Evolutionary conservation across 2,797 vertebrate species (phyloP), one percentile per base, ranked within the genome.

Genomic region (Xenopus petersii): DNA sequence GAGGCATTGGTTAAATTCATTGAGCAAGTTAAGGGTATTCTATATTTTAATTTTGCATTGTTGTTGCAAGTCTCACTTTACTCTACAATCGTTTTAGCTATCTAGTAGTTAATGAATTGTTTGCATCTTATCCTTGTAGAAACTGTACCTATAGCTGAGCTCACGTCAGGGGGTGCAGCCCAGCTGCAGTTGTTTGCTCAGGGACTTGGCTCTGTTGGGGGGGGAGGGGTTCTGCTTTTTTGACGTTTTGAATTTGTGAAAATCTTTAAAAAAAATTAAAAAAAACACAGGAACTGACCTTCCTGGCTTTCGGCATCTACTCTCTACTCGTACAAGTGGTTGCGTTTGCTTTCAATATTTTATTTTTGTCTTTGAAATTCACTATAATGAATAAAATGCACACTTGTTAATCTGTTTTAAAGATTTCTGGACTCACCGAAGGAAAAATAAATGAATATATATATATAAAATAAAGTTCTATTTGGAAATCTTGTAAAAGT

Each of bases 391-490:
- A 69, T 51, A 51, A 78, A 59, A 33, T 59, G 81, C 74, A n/a
- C 71, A 10, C 10, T 70, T 54, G 76, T 75, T 80, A 70, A 75
- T 80, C 75, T 73, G 47, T 72, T 80, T 74, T 30, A 30, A 30
- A 30, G 26, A 30, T 30, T 73, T 70, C 2, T 21, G 76, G 64
- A 51, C 73, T 73, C 71, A 74, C 12, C 0, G 72, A 3, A 26
- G 11, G 36, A 10, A 30, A 30, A 30, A 30, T 30, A 30, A 30
- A 30, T 30, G 2, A 30, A 30, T 30, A 30, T 30, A 30, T 30
- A 30, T 24, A 59, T 71, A 15, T 10, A 62, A 79, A 85, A 86
- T 80, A 82, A 87, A 81, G 26, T 36, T 66, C 64, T 72, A 58
- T 83, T 83, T 80, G 59, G 71, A 71, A 16, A 48, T 83, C 54